Evolutionary conservation across 2,888 invertebrate species (phyloP).

Genomic region (Parapristionchus giblindavisi): DNA sequence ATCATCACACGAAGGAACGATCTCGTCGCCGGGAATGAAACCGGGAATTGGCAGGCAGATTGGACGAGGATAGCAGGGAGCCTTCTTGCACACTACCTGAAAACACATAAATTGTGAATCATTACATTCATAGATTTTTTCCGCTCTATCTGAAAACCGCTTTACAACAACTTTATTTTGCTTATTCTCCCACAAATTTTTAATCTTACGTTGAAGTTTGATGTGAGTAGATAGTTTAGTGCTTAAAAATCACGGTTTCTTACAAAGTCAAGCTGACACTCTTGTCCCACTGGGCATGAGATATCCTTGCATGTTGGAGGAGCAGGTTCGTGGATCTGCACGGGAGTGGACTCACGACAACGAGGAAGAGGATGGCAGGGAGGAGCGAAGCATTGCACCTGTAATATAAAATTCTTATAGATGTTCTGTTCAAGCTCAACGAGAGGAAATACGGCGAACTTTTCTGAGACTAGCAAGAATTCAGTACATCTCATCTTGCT

Average conservation of each 20-base stretch:
- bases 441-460: too few relatives aligned
- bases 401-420: too few relatives aligned
- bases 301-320: background rate
- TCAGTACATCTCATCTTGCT: too few relatives aligned
- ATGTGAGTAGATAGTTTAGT: too few relatives aligned
- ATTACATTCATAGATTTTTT: background rate
- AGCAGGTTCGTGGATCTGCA: background rate
- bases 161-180: too few relatives aligned
- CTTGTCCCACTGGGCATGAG: conserved; percentile 2
- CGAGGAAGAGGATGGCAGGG: conserved; percentile 13
- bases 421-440: too few relatives aligned
- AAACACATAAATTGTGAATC: background rate
- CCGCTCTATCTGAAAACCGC: too few relatives aligned
- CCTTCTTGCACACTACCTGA: conserved; percentile 25
- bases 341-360: background rate
- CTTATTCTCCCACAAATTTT: too few relatives aligned
- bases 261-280: background rate
- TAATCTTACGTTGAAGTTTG: too few relatives aligned
- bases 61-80: background rate
- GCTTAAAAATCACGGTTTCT: too few relatives aligned
- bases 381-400: conserved; percentile 18
- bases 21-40: conserved; percentile 5
- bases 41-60: conserved; percentile 1
- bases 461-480: too few relatives aligned
- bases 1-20: conserved; percentile 10